A percentile compares a stretch with the other conserved stretches of the same genome.
Conservation (phyloP, 1,140 invertebrate species). For the Venustaconcha ellipsiformis region DNA sequence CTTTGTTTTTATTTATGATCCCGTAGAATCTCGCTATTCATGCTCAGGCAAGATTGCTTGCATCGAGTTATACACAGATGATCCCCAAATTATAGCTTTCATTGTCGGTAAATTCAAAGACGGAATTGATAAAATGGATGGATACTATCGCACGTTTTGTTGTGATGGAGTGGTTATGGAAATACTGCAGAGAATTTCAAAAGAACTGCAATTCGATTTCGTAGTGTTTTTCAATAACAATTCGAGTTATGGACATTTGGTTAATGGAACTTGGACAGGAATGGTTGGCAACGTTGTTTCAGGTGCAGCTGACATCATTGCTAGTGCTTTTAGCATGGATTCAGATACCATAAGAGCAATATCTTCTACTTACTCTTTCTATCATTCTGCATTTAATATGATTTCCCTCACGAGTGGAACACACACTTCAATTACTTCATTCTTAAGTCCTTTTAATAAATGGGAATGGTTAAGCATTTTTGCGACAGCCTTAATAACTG, state of each 20-base stretch:
- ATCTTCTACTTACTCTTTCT: constrained; percentile 90
- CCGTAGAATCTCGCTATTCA: constrained; percentile 26
- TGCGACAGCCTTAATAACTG: constrained; percentile 87
- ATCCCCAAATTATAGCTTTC: constrained; percentile 39
- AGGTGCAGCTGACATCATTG: constrained; percentile 89
- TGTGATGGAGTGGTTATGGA: constrained; percentile 93
- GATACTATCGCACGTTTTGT: constrained; percentile 76
- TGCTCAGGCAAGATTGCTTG: constrained; percentile 77
- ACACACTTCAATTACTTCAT: constrained; percentile 87
- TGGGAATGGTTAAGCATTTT: constrained; percentile 94
- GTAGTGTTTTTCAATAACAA: constrained; percentile 84
- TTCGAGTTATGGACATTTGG: constrained; percentile 47
- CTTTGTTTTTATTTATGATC: constrained; percentile 56
- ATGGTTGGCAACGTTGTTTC: constrained; percentile 86
- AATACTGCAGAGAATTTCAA: constrained; percentile 82
- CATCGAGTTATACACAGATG: constrained; percentile 75
- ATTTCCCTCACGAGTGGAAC: constrained; percentile 68
- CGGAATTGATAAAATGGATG: constrained; percentile 12
- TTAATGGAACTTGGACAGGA: constrained; percentile 79
- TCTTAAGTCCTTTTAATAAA: constrained; percentile 88
- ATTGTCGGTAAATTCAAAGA: constrained; percentile 39
- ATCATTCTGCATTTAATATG: constrained; percentile 81
- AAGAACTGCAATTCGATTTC: constrained; percentile 88
- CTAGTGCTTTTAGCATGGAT: constrained; percentile 90
- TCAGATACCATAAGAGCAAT: constrained; percentile 76